Conservation (phyloP, 2,888 invertebrate species). For the Drosophila testacea region DNA sequence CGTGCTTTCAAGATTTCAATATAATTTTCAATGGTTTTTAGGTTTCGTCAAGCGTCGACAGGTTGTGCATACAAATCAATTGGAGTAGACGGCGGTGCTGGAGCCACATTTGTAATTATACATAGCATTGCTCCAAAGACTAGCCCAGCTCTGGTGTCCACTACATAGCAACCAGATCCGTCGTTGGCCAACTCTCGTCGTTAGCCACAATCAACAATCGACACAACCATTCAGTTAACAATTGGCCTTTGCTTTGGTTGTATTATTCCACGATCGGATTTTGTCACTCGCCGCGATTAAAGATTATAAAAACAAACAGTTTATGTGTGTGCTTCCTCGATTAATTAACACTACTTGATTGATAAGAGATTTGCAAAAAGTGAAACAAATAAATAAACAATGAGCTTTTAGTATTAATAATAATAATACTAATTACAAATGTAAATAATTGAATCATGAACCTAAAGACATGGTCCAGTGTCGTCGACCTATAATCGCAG, state of each 20-base stretch:
- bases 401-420: conserved; percentile 3
- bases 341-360: neutral
- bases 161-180: conserved; percentile 3
- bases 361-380: neutral
- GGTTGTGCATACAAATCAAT: conserved; percentile 66
- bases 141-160: conserved; percentile 10
- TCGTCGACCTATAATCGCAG: conserved; percentile 30
- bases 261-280: conserved; percentile 18
- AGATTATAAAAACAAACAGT: conserved; percentile 17
- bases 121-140: conserved; percentile 17
- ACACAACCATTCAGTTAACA: conserved; percentile 45
- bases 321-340: neutral
- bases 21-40: conserved; percentile 32
- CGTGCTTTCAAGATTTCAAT: conserved; percentile 63
- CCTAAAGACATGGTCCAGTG: conserved; percentile 45
- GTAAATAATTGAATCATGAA: neutral
- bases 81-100: conserved; percentile 7
- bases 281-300: conserved; percentile 21
- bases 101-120: conserved; percentile 47
- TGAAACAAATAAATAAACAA: neutral
- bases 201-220: neutral
- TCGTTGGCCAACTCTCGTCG: conserved; percentile 5
- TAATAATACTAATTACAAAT: neutral
- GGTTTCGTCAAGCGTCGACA: conserved; percentile 55
- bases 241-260: conserved; percentile 42